Percentiles rank a stretch among this genome's conserved stretches.
phyloP scores from a whole-genome alignment of 2,888 invertebrate species.

The Troides helena region DNA sequence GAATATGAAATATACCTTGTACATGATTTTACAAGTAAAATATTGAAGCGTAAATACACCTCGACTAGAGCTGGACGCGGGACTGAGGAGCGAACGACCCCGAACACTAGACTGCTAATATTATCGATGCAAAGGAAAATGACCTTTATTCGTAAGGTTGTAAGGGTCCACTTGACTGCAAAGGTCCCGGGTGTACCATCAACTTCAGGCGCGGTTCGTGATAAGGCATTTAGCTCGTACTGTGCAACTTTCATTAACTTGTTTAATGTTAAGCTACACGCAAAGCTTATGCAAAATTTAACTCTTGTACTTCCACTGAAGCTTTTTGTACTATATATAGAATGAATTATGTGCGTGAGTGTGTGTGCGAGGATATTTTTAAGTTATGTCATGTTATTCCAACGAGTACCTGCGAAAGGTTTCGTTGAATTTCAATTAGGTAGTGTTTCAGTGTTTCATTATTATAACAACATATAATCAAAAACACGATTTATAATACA shows the following conservation, averaged over 20 bases:
- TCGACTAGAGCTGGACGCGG: constrained; percentile 23
- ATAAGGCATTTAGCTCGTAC: constrained; percentile 38
- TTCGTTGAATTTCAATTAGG: neutral
- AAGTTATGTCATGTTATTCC: neutral
- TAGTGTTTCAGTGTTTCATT: neutral
- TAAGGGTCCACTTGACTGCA: constrained; percentile 2
- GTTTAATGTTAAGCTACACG: constrained; percentile 25
- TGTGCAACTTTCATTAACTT: constrained; percentile 34
- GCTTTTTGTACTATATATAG: constrained; percentile 19
- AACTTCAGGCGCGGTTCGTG: constrained; percentile 34
- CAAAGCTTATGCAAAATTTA: constrained; percentile 17
- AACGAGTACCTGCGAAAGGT: neutral
- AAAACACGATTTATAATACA: neutral
- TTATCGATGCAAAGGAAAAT: neutral
- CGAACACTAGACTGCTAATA: constrained; percentile 7
- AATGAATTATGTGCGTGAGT: constrained; percentile 6
- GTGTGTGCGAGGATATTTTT: constrained; percentile 4
- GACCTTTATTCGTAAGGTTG: neutral
- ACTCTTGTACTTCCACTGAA: constrained; percentile 3
- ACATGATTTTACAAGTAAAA: constrained; percentile 2
- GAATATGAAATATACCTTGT: neutral
- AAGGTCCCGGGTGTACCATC: constrained; percentile 20
- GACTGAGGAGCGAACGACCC: constrained; percentile 26
- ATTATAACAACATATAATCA: neutral
- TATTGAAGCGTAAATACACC: constrained; percentile 8